phyloP scores from a whole-genome alignment of 2,113 vertebrate genomes.

The Beaufortia kweichowensis region DNA sequence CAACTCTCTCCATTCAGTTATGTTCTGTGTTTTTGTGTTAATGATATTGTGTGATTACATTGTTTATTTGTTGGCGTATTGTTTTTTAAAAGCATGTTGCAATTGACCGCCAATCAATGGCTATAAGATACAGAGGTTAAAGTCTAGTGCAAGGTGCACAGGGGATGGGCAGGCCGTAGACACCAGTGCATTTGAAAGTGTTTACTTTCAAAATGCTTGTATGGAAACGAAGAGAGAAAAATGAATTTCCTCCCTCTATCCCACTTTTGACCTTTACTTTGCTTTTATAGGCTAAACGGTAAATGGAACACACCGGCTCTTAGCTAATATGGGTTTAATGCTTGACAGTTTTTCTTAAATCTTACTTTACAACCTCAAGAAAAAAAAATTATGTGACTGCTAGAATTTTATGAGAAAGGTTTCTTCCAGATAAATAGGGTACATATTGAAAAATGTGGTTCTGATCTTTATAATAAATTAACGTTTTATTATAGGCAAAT shows the following conservation, averaged over 20 bases:
- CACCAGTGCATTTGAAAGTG: conserved; percentile 48
- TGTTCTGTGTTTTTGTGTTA: conserved; percentile 3
- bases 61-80: conserved; percentile 10
- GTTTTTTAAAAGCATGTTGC: background rate
- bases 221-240: conserved; percentile 15
- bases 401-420: background rate
- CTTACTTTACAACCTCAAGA: background rate
- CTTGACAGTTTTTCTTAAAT: background rate
- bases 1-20: background rate
- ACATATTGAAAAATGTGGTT: background rate
- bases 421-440: background rate
- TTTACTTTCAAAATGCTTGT: conserved; percentile 56
- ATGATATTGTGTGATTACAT: conserved; percentile 8
- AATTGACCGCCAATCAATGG: conserved; percentile 7
- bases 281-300: background rate
- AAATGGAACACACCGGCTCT: background rate
- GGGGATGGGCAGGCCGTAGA: conserved; percentile 27
- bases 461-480: background rate
- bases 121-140: conserved; percentile 33
- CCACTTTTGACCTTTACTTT: background rate
- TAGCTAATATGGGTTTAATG: conserved; percentile 1
- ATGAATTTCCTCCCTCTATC: background rate
- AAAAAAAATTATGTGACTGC: background rate
- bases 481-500: background rate
- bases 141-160: conserved; percentile 34